These are phyloP conservation scores for Linyphia triangularis DNA, from an alignment of 2,888 invertebrate genomes.

Conservation along the genomic window DNA sequence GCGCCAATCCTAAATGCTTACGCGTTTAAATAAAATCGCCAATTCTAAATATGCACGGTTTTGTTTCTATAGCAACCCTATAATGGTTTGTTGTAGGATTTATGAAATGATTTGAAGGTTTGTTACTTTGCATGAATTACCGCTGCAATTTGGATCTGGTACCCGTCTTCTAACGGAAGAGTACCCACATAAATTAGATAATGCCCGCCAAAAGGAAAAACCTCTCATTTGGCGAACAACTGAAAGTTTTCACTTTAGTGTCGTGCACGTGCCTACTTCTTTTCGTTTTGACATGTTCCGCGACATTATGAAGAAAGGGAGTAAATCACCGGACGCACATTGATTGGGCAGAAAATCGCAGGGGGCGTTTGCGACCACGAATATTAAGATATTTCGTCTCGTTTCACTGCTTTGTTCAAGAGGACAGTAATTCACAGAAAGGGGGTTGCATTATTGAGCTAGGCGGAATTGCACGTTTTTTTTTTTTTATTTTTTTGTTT, in stretches of 20 bases:
- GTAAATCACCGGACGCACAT: conserved; percentile 45
- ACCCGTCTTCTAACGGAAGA: too few species aligned
- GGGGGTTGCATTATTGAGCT: conserved; percentile 20
- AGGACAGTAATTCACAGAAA: not conserved
- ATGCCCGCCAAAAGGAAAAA: not conserved
- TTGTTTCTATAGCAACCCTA: too few species aligned
- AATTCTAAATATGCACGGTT: too few species aligned
- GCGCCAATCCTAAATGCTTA: too few species aligned
- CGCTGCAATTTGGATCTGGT: too few species aligned
- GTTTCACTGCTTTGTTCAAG: conserved; percentile 10
- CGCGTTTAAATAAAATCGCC: too few species aligned
- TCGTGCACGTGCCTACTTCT: not conserved
- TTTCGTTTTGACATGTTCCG: not conserved
- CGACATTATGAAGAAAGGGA: not conserved
- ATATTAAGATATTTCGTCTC: conserved; percentile 30
- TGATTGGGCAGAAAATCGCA: conserved; percentile 60
- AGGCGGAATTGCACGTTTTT: not conserved
- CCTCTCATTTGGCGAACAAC: not conserved
- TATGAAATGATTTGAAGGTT: too few species aligned
- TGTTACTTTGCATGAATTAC: too few species aligned
- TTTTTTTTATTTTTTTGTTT: too few species aligned
- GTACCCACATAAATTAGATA: too few species aligned
- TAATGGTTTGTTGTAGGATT: too few species aligned
- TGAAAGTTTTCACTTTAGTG: not conserved
- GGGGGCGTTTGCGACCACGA: conserved; percentile 8